phyloP scores from a whole-genome alignment of 2,888 invertebrate genomes.

The Leucophenga maculata region DNA sequence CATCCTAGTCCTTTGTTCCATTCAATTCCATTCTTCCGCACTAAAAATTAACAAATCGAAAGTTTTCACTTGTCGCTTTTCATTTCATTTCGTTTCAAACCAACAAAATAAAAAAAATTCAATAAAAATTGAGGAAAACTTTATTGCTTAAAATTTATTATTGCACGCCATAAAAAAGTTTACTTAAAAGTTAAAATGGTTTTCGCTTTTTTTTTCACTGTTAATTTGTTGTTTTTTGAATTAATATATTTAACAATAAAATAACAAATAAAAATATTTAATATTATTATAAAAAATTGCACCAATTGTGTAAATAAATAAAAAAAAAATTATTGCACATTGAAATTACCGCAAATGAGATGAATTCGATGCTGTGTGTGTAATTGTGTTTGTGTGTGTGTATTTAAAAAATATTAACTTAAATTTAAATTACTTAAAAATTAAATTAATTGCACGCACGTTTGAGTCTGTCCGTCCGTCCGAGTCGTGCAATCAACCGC shows the following conservation, averaged over 20 bases:
- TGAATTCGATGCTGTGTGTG: neutral
- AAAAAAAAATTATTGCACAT: slow-evolving; percentile 18
- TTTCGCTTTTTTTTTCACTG: neutral
- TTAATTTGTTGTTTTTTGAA: neutral
- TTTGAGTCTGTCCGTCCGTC: neutral
- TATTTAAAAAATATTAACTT: slow-evolving; percentile 13
- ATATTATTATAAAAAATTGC: neutral
- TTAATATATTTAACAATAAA: slow-evolving; percentile 1
- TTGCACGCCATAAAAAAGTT: slow-evolving; percentile 3
- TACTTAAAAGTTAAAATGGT: too few relatives aligned
- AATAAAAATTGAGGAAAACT: neutral
- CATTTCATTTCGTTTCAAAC: too few relatives aligned
- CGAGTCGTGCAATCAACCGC: too few relatives aligned
- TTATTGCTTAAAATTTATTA: slow-evolving; percentile 18
- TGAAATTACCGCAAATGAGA: slow-evolving; percentile 10
- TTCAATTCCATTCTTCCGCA: too few relatives aligned
- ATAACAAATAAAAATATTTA: slow-evolving; percentile 15
- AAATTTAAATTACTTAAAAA: slow-evolving; percentile 27
- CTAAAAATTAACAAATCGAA: too few relatives aligned
- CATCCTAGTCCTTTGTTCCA: too few relatives aligned
- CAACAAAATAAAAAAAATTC: neutral
- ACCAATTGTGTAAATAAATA: slow-evolving; percentile 4
- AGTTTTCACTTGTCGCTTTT: too few relatives aligned
- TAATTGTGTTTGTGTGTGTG: neutral
- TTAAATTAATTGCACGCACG: slow-evolving; percentile 20